These are phyloP conservation scores for Drosophila miranda DNA, from an alignment of 1,140 invertebrate species.

Conservation along the genomic window DNA sequence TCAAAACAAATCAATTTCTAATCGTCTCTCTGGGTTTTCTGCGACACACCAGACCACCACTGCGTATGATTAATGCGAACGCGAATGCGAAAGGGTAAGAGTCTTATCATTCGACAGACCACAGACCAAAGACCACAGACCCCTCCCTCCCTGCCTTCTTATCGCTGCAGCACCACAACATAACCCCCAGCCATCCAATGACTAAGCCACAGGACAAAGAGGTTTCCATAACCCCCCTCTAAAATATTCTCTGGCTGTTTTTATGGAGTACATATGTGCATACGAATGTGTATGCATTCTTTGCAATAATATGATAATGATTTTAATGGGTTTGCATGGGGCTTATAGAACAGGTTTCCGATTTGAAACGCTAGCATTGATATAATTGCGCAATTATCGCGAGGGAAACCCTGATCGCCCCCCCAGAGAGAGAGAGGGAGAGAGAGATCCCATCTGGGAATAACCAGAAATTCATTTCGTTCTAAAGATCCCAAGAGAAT, in stretches of 20 bases:
- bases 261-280: too few relatives aligned
- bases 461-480: too few relatives aligned
- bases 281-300: too few relatives aligned
- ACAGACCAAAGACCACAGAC: too few relatives aligned
- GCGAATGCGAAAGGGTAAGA: neutral
- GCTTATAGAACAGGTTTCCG: slow-evolving; percentile 12
- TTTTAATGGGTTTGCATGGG: slow-evolving; percentile 7
- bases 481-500: neutral
- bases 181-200: slow-evolving; percentile 17
- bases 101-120: slow-evolving; percentile 10
- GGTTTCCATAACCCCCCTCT: too few relatives aligned
- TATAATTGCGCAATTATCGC: slow-evolving; percentile 33
- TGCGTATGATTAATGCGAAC: slow-evolving; percentile 44
- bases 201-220: slow-evolving; percentile 31
- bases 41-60: neutral
- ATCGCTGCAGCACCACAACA: slow-evolving; percentile 10
- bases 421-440: too few relatives aligned
- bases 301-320: slow-evolving; percentile 1
- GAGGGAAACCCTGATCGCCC: neutral
- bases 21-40: slow-evolving; percentile 4
- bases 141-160: neutral
- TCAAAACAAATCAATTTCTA: slow-evolving; percentile 43
- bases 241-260: too few relatives aligned
- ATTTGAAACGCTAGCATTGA: slow-evolving; percentile 22
- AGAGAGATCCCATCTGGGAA: too few relatives aligned